Evolutionary conservation across 2,113 vertebrate genomes (phyloP).

Genomic region (Gadus macrocephalus): DNA sequence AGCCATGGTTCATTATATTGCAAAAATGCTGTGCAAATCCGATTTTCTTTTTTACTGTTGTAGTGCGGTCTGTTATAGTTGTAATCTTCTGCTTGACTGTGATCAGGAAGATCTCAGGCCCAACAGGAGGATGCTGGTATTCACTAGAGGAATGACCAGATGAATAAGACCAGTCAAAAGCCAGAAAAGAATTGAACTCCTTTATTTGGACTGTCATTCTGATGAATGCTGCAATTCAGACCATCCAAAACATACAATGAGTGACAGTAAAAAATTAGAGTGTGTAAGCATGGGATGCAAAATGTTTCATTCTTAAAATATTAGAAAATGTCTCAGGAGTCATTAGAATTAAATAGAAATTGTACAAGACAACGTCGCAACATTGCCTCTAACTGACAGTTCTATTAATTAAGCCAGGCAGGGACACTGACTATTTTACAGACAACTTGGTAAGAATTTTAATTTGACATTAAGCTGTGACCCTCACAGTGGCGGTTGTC

Average conservation of each 20-base stretch:
- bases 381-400: constrained; percentile 42
- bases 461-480: constrained; percentile 48
- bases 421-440: constrained; percentile 45
- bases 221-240: constrained; percentile 63
- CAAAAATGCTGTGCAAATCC: too few species aligned
- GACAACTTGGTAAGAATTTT: constrained; percentile 44
- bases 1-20: too few species aligned
- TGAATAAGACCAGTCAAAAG: constrained; percentile 39
- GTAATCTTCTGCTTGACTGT: too few species aligned
- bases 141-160: background rate
- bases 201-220: constrained; percentile 69
- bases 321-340: constrained; percentile 61
- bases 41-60: too few species aligned
- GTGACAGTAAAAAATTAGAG: constrained; percentile 63
- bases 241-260: constrained; percentile 58
- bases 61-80: too few species aligned
- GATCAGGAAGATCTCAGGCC: too few species aligned
- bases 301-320: constrained; percentile 62
- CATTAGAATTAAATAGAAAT: constrained; percentile 63
- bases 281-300: constrained; percentile 66
- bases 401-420: constrained; percentile 52
- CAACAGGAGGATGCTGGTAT: background rate
- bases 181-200: constrained; percentile 67
- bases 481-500: constrained; percentile 43
- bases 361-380: constrained; percentile 60